Percentiles rank a stretch among this genome's conserved stretches.
phyloP scores from a whole-genome alignment of 2,113 vertebrate species.

The Australoheros scitulus region DNA sequence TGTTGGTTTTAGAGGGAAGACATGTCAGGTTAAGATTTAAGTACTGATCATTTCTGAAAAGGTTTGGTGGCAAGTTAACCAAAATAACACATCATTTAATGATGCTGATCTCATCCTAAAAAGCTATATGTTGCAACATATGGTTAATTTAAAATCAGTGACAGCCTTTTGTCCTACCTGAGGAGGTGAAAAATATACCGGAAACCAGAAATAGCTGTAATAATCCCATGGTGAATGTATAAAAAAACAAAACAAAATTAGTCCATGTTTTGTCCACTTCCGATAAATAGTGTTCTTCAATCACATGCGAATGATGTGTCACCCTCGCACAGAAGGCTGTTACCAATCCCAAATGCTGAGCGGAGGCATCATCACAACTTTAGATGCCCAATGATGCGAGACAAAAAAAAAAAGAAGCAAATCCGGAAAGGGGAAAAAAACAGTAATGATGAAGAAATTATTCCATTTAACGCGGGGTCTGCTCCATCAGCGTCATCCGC shows the following conservation, averaged over 20 bases:
- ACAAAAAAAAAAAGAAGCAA: neutral
- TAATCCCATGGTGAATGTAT: slow-evolving; percentile 77
- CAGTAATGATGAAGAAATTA: slow-evolving; percentile 37
- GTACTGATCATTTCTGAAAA: neutral
- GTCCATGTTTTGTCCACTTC: slow-evolving; percentile 82
- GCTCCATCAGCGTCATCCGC: slow-evolving; percentile 52
- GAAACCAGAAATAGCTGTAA: slow-evolving; percentile 76
- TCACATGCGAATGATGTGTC: slow-evolving; percentile 61
- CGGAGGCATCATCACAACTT: slow-evolving; percentile 77
- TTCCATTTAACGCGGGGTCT: slow-evolving; percentile 45
- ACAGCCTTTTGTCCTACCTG: slow-evolving; percentile 76
- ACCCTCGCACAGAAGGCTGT: slow-evolving; percentile 39
- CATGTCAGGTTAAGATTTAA: slow-evolving; percentile 7
- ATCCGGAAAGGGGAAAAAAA: slow-evolving; percentile 10
- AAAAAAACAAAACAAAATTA: slow-evolving; percentile 63
- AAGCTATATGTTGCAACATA: slow-evolving; percentile 8
- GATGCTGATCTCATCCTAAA: neutral
- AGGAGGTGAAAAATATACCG: slow-evolving; percentile 71
- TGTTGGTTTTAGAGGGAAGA: neutral
- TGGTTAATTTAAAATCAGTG: slow-evolving; percentile 18
- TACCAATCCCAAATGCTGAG: slow-evolving; percentile 68
- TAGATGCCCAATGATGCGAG: slow-evolving; percentile 51
- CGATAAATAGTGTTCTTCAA: slow-evolving; percentile 58
- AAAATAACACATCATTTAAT: neutral
- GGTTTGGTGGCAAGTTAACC: neutral